Base-by-base conservation (phyloP, 2,888 invertebrate genomes). In the Cosmia pyralina region DNA sequence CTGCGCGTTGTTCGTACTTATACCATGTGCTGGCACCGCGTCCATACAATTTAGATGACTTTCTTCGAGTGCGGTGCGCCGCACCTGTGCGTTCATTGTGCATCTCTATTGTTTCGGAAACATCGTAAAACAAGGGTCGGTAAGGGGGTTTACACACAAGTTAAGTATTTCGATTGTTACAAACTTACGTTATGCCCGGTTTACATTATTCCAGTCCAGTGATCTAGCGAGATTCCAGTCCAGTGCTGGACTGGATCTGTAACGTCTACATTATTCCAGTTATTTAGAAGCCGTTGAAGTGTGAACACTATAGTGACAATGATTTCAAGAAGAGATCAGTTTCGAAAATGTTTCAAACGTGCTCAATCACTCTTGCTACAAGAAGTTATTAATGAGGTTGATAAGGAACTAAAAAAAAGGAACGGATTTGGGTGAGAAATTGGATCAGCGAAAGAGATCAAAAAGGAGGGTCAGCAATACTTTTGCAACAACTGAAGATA, bases 231-330 rank as follows among this genome's bases (percentile, higher is more conserved):
- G 58, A 59, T n/a, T 38, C 58, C 58, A 59, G 38, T 59, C 19
- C 59, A 41, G 59, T 41, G 22, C 38, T 38, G 41, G 59, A 59
- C 38, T 53, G 22, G 53, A 53, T 53, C 53, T 53, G 13, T 53
- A 38, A 53, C 53, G 22, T 22, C 22, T 53, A 53, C 22, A 53
- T 13, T 53, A 53, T 53, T 53, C 53, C 53, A 53, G 76, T 79
- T 52, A 77, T 77, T 82, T 79, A 79, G 75, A 82, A 74, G 82
- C 79, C 73, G 73, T 80, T 80, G 77, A 76, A 82, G 66, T 69
- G 73, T 80, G 72, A 82, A 79, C 77, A 79, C 79, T 77, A 72
- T 52, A 75, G 79, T 77, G 80, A 82, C 83, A 82, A 79, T 83
- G 75, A 79, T 77, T 79, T 82, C 75, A 75, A 79, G 69, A 75